Conservation (phyloP, 2,797 vertebrate species). For the Megalops cyprinoides region DNA sequence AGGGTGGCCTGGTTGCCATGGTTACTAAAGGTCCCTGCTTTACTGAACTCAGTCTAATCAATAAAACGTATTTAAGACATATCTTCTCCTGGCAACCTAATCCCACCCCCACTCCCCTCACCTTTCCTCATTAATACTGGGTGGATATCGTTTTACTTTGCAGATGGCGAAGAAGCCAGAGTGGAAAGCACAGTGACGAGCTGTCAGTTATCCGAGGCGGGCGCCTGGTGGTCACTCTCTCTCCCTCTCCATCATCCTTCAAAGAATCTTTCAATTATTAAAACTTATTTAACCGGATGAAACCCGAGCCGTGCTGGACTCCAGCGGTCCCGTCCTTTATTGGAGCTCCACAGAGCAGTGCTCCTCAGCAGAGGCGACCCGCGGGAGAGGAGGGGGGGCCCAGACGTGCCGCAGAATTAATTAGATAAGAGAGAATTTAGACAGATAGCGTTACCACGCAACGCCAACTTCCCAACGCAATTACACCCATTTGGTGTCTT, state of each 20-base stretch:
- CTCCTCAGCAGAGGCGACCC: slow-evolving; percentile 29
- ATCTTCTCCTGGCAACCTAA: slow-evolving; percentile 14
- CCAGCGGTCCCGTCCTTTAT: slow-evolving; percentile 36
- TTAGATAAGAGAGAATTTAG: slow-evolving; percentile 27
- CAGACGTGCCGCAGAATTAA: slow-evolving; percentile 27
- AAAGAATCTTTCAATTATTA: slow-evolving; percentile 41
- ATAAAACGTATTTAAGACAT: slow-evolving; percentile 27
- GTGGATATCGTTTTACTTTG: slow-evolving; percentile 33
- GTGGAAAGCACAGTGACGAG: slow-evolving; percentile 4
- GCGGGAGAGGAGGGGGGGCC: slow-evolving; percentile 24
- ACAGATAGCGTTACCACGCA: neutral
- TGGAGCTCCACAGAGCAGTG: slow-evolving; percentile 13
- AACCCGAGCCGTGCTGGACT: slow-evolving; percentile 28
- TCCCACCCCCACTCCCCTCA: neutral
- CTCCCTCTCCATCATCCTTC: slow-evolving; percentile 33
- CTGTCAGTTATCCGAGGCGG: slow-evolving; percentile 23
- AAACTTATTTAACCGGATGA: slow-evolving; percentile 41
- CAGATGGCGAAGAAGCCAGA: neutral
- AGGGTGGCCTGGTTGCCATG: slow-evolving; percentile 33
- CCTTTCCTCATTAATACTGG: slow-evolving; percentile 10
- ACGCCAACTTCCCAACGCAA: neutral
- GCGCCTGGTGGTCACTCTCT: neutral
- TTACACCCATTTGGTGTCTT: neutral
- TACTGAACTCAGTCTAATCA: slow-evolving; percentile 25
- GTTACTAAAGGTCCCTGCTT: slow-evolving; percentile 26